A percentile compares a stretch with the other conserved stretches of the same genome.
Evolutionary conservation across 2,797 vertebrate genomes (phyloP).

Genomic region (Steatocranus sp.): DNA sequence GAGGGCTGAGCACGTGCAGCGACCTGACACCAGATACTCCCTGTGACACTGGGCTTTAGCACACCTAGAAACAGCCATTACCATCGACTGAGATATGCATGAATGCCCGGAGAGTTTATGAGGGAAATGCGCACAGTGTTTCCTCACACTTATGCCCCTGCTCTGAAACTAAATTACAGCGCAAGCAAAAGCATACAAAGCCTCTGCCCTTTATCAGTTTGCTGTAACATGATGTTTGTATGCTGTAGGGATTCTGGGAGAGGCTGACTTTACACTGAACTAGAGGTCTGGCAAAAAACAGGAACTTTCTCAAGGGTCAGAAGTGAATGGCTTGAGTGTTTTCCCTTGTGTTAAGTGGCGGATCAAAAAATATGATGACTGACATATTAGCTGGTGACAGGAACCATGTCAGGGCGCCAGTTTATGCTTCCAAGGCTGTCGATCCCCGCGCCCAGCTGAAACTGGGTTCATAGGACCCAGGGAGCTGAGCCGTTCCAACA

Average conservation of each 20-base stretch:
- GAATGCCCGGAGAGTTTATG: slow-evolving; percentile 13
- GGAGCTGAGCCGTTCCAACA: slow-evolving; percentile 29
- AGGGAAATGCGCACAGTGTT: slow-evolving; percentile 5
- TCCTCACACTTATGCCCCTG: slow-evolving; percentile 2
- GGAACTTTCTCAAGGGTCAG: neutral
- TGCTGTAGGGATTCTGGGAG: slow-evolving; percentile 23
- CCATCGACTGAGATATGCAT: neutral
- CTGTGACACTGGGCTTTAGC: slow-evolving; percentile 15
- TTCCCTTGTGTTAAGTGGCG: slow-evolving; percentile 35
- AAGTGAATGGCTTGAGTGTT: slow-evolving; percentile 33
- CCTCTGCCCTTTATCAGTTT: slow-evolving; percentile 29
- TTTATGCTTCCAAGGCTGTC: slow-evolving; percentile 32
- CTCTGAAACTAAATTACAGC: neutral
- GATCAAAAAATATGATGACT: slow-evolving; percentile 18
- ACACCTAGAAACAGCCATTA: slow-evolving; percentile 15
- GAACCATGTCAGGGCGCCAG: slow-evolving; percentile 30
- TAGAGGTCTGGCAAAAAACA: neutral
- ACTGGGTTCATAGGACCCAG: slow-evolving; percentile 36
- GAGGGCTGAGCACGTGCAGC: slow-evolving; percentile 1
- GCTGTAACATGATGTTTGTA: slow-evolving; percentile 28
- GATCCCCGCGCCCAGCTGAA: slow-evolving; percentile 24
- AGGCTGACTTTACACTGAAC: slow-evolving; percentile 17
- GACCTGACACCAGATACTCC: slow-evolving; percentile 58
- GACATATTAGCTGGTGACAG: slow-evolving; percentile 67
- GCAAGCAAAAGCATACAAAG: slow-evolving; percentile 11